Base-by-base conservation (phyloP, 2,888 invertebrate species). In the Pyrgus malvae region DNA sequence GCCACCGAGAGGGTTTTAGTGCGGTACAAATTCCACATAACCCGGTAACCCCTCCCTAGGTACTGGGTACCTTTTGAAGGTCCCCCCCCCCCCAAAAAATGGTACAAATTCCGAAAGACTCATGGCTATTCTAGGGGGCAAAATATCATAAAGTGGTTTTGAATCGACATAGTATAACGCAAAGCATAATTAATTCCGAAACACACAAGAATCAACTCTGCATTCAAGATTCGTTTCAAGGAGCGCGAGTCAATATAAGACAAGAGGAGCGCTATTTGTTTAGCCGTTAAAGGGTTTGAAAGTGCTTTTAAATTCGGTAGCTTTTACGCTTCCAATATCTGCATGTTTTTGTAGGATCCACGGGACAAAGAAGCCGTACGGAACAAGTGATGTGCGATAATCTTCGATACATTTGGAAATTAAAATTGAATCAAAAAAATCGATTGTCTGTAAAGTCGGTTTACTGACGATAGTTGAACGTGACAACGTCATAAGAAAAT, bases 241-340 rank as follows among this genome's bases (percentile, higher is more conserved):
- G 29, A 16, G 50, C 14, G 46, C 38, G 63, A 73, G 69, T 72
- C 68, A 66, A 70, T 69, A 67, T 68, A 65, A 61, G 58, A 60
- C 60, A 63, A 58, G 58, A 41, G 42, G 55, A 56, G 53, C 60
- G 61, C 49, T 79, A 74, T 82, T 81, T 82, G 74, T 72, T 71
- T 69, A 72, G 67, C 81, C 80, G 81, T 83, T 82, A 78, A 74
- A 70, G 72, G 76, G 75, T 69, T 72, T 68, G 68, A 63, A 64
- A 70, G 67, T 66, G 66, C 63, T 64, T 67, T 59, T 60, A 69
- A 76, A 71, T 61, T 61, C 63, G 57, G 44, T 58, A 60, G 74
- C 78, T 76, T 76, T 71, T 64, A 65, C 62, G 61, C 70, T 61
- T 62, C 61, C 69, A 66, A 74, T 76, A 80, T 83, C 80, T 78